Conservation (phyloP, 2,797 vertebrate species). For the Poecilia velifera region DNA sequence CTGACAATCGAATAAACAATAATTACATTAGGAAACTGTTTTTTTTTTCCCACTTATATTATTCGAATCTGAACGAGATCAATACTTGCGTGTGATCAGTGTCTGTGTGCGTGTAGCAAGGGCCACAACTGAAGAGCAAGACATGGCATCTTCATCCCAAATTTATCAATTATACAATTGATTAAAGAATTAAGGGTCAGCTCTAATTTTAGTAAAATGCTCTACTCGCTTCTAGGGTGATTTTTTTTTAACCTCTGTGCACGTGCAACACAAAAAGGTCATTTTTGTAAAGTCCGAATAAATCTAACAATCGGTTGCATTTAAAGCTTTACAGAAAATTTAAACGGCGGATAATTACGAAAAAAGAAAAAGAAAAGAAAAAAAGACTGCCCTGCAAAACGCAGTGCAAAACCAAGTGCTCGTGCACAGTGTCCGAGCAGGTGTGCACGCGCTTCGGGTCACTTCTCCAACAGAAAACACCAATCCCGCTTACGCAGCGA, state of each 20-base stretch:
- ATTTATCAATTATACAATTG: not conserved
- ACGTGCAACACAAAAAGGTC: not conserved
- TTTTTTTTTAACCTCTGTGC: not conserved
- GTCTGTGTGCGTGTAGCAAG: not conserved
- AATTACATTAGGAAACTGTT: not conserved
- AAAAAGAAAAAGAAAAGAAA: not conserved
- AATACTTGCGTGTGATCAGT: not conserved
- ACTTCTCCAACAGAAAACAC: not conserved
- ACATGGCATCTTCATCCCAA: not conserved
- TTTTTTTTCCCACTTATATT: not conserved
- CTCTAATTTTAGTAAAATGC: not conserved
- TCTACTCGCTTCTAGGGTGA: not conserved
- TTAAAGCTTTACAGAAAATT: not conserved
- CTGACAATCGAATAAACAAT: not conserved
- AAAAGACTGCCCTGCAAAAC: not conserved
- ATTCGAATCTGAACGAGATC: not conserved
- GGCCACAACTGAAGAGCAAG: not conserved
- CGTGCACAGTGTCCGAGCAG: conserved; percentile 30
- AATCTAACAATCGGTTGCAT: not conserved
- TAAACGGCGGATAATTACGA: not conserved
- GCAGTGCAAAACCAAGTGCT: not conserved
- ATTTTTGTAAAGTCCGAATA: not conserved
- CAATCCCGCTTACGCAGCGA: not conserved
- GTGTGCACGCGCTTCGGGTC: conserved; percentile 25
- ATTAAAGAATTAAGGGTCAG: not conserved